A percentile compares a stretch with the other conserved stretches of the same genome.
phyloP scores from a whole-genome alignment of 1,140 invertebrate genomes.

The Megalonaias nervosa region DNA sequence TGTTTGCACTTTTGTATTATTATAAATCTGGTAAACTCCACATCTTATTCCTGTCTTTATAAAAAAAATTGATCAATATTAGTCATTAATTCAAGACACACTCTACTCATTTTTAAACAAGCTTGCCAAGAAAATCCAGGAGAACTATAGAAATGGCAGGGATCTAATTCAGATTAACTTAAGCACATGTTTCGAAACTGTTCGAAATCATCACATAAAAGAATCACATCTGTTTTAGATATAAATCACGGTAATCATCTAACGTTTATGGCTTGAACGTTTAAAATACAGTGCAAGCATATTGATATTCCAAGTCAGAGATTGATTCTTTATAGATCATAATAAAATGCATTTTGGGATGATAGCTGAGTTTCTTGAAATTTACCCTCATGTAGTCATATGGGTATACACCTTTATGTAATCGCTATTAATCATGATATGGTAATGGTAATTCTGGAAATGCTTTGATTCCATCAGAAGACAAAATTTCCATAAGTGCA shows the following conservation, averaged over 20 bases:
- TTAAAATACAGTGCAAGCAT: slow-evolving; percentile 12
- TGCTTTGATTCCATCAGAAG: not conserved
- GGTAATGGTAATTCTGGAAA: not conserved
- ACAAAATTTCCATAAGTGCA: slow-evolving; percentile 6
- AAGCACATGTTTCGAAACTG: too few relatives aligned
- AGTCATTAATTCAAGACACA: too few relatives aligned
- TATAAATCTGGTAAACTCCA: too few relatives aligned
- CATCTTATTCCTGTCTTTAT: too few relatives aligned
- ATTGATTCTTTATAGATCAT: slow-evolving; percentile 3
- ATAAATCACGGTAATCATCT: not conserved
- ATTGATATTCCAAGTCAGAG: slow-evolving; percentile 4
- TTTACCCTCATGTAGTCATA: slow-evolving; percentile 12
- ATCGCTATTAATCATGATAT: not conserved
- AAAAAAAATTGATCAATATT: too few relatives aligned
- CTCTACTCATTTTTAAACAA: too few relatives aligned
- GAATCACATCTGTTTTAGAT: too few relatives aligned
- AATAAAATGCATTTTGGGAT: slow-evolving; percentile 12
- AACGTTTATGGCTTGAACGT: not conserved
- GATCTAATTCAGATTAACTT: too few relatives aligned
- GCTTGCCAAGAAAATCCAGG: too few relatives aligned
- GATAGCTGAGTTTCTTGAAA: slow-evolving; percentile 5
- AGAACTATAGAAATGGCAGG: too few relatives aligned
- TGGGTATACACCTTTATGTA: slow-evolving; percentile 15
- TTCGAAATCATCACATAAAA: too few relatives aligned
- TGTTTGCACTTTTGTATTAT: too few relatives aligned